Conservation (phyloP, 2,113 vertebrate genomes). For the Hystrix brachyura region DNA sequence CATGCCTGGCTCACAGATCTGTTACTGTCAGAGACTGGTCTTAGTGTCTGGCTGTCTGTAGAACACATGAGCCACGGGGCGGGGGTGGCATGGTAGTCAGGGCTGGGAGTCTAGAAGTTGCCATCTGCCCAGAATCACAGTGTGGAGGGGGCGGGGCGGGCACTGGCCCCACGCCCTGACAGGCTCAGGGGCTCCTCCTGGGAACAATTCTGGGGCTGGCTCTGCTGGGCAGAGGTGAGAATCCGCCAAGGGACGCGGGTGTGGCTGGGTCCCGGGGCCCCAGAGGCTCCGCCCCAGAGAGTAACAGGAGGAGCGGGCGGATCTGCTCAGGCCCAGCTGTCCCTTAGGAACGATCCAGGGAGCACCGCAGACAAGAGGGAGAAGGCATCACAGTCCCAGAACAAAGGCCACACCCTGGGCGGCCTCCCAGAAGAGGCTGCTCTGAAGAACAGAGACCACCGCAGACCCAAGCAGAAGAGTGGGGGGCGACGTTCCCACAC, state of each 20-base stretch:
- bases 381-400: constrained; percentile 13
- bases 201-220: neutral
- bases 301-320: fast-evolving
- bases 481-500: neutral
- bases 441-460: constrained; percentile 84
- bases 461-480: constrained; percentile 62
- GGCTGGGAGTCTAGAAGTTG: neutral
- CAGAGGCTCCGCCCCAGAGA: neutral
- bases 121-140: neutral
- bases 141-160: neutral
- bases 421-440: constrained; percentile 74
- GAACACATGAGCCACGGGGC: neutral
- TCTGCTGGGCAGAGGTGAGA: neutral
- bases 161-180: fast-evolving
- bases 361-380: constrained; percentile 77
- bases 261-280: neutral
- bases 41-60: neutral
- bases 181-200: neutral
- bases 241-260: neutral
- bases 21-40: neutral
- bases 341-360: constrained; percentile 80
- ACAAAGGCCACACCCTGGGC: constrained; percentile 30
- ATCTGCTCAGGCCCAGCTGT: neutral
- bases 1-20: too few species aligned
- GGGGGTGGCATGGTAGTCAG: neutral